Conservation (phyloP, 1,140 invertebrate genomes). For the Eufriesea mexicana region DNA sequence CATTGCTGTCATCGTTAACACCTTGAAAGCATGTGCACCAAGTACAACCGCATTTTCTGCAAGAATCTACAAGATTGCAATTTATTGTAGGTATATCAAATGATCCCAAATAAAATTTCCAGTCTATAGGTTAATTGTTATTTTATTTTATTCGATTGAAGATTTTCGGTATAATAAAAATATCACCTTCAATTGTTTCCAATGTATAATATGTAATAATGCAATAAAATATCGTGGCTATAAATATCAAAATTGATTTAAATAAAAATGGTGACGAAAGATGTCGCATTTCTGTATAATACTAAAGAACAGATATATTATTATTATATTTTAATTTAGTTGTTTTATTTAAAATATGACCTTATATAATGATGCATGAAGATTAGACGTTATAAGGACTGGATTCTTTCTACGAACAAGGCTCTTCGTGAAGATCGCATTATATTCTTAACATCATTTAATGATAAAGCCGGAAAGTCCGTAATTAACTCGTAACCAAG, state of each 20-base stretch:
- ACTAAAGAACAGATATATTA: no score
- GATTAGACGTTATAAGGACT: not conserved
- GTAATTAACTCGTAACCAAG: not conserved
- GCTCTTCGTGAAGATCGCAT: not conserved
- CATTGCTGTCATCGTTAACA: conserved; percentile 13
- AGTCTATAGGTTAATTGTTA: not conserved
- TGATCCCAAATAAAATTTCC: not conserved
- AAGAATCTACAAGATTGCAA: not conserved
- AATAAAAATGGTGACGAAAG: no score
- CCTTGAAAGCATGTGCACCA: conserved; percentile 7
- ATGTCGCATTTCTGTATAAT: no score
- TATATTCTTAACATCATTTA: not conserved
- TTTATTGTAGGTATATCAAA: not conserved
- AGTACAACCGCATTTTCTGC: conserved; percentile 21
- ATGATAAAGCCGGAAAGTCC: not conserved
- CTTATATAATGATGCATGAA: conserved; percentile 5
- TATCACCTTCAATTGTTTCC: not conserved
- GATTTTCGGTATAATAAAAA: not conserved
- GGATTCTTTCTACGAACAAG: not conserved
- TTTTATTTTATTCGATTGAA: not conserved
- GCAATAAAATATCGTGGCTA: not conserved
- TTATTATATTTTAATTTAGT: no score
- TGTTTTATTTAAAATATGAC: not conserved
- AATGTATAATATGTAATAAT: not conserved
- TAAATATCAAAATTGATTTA: no score